These are phyloP conservation scores for Nymphicus hollandicus DNA, from an alignment of 2,113 vertebrate genomes.

Conservation along the genomic window DNA sequence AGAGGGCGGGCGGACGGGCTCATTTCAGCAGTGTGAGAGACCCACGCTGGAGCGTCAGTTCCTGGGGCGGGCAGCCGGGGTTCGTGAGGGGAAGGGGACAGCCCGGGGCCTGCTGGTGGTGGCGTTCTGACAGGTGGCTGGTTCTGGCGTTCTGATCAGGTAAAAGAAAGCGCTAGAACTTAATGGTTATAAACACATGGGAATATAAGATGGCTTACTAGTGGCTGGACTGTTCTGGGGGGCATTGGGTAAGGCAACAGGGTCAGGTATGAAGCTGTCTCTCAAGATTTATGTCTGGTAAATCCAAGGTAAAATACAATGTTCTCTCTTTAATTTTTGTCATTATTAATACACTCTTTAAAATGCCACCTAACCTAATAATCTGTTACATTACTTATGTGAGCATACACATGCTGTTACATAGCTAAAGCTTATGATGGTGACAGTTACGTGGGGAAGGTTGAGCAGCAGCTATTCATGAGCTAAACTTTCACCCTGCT, in stretches of 20 bases:
- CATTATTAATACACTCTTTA: rapidly evolving
- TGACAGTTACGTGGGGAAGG: rapidly evolving
- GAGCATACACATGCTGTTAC: rapidly evolving
- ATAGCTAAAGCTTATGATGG: rapidly evolving
- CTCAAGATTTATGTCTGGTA: background rate
- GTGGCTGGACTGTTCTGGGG: background rate
- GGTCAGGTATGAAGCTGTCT: rapidly evolving
- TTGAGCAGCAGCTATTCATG: rapidly evolving
- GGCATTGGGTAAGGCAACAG: rapidly evolving
- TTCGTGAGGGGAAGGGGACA: rapidly evolving
- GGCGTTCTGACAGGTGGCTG: too few species aligned
- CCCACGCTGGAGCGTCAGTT: rapidly evolving
- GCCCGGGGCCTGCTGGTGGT: rapidly evolving
- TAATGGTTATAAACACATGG: rapidly evolving
- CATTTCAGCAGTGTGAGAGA: background rate
- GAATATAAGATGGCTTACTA: rapidly evolving
- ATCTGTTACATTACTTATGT: rapidly evolving
- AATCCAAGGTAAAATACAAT: rapidly evolving
- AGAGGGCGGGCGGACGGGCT: too few species aligned
- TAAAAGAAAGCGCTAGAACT: rapidly evolving
- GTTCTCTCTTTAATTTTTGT: too few species aligned
- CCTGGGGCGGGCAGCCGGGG: rapidly evolving
- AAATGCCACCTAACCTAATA: rapidly evolving
- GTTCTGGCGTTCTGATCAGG: too few species aligned
- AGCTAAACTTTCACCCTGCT: background rate